phyloP scores from a whole-genome alignment of 2,888 invertebrate species.

The Cephus runcator region DNA sequence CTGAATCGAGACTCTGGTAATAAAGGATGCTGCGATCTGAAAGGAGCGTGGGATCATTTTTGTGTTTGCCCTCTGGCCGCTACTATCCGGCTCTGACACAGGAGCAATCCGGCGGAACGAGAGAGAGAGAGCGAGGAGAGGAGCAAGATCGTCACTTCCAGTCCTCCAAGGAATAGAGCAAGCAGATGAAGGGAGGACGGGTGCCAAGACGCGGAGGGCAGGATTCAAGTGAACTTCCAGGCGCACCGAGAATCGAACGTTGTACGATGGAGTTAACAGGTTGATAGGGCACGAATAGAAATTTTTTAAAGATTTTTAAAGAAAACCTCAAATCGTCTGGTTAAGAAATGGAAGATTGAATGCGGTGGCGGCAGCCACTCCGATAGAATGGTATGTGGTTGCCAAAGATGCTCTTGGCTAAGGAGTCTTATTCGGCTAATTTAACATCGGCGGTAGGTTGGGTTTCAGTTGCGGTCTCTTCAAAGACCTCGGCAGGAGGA shows the following conservation, averaged over 20 bases:
- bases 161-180: too few species aligned
- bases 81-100: conserved; percentile 1
- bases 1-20: conserved; percentile 62
- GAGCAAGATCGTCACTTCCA: too few species aligned
- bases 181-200: too few species aligned
- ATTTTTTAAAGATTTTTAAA: not conserved
- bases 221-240: conserved; percentile 16
- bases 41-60: conserved; percentile 61
- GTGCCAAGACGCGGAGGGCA: not conserved
- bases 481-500: conserved; percentile 41
- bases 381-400: not conserved
- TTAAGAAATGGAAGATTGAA: not conserved
- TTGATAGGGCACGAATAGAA: too few species aligned
- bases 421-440: conserved; percentile 49
- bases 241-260: not conserved
- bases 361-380: not conserved
- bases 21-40: conserved; percentile 60
- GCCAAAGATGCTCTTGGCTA: conserved; percentile 4
- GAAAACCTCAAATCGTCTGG: not conserved
- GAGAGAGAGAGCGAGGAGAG: too few species aligned
- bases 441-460: conserved; percentile 50
- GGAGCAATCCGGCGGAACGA: too few species aligned
- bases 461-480: conserved; percentile 42
- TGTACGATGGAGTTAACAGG: too few species aligned
- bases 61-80: conserved; percentile 25